A percentile compares a stretch with the other conserved stretches of the same genome.
Evolutionary conservation across 2,113 vertebrate genomes (phyloP).

Genomic region (Poeciliopsis retropinna): DNA sequence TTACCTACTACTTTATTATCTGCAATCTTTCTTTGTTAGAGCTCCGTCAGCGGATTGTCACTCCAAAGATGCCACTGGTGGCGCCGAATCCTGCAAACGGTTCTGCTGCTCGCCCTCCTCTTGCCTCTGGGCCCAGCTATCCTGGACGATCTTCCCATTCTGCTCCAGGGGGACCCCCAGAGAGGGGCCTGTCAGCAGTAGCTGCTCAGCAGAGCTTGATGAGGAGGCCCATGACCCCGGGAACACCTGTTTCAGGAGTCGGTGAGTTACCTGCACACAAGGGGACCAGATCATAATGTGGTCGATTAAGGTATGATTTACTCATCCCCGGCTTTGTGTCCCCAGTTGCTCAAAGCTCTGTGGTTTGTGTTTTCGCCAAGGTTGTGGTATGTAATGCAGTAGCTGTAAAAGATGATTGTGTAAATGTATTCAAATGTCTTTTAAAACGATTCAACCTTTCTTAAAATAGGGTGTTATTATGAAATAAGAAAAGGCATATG

Average conservation of each 20-base stretch:
- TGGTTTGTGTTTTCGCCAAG: constrained; percentile 59
- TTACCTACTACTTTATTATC: constrained; percentile 8
- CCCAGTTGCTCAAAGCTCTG: constrained; percentile 65
- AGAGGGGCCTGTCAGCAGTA: constrained; percentile 81
- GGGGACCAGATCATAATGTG: constrained; percentile 78
- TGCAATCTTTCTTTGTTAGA: constrained; percentile 76
- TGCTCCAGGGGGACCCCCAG: constrained; percentile 88
- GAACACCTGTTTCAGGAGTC: constrained; percentile 90
- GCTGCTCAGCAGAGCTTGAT: constrained; percentile 85
- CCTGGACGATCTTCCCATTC: constrained; percentile 81
- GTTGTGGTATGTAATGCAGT: constrained; percentile 39
- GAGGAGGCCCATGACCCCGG: constrained; percentile 88
- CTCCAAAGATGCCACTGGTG: constrained; percentile 81
- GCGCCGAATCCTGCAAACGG: constrained; percentile 57
- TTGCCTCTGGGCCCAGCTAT: constrained; percentile 76
- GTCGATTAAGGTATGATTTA: constrained; percentile 80
- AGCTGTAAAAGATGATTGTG: constrained; percentile 52
- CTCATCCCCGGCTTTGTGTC: constrained; percentile 66
- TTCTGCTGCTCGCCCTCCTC: constrained; percentile 75
- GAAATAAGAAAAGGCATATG: not conserved
- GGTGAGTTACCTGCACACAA: constrained; percentile 90
- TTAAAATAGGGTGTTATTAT: constrained; percentile 16
- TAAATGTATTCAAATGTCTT: constrained; percentile 31
- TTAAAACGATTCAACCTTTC: constrained; percentile 28
- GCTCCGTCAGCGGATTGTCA: constrained; percentile 89